Base-by-base conservation (phyloP, 2,797 vertebrate species). In the Cossypha niveicapilla region DNA sequence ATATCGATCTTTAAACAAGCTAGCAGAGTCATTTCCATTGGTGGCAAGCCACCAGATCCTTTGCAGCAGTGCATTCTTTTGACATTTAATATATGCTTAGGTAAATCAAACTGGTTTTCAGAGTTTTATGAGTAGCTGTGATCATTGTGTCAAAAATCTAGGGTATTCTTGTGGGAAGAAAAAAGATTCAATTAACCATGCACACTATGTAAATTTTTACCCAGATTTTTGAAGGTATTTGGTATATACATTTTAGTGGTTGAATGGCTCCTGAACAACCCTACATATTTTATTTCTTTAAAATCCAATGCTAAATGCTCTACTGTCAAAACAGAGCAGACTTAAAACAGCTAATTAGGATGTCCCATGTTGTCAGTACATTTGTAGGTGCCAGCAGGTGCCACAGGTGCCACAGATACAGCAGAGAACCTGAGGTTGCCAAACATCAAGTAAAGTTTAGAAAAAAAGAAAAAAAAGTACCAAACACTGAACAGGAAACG, bases 21-120 rank as follows among this genome's bases (percentile, higher is more conserved):
- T 37, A 37, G 35, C 95, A 84, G 93, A 95, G 89, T 96, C 91
- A 96, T 63, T 94, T 88, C 76, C 56, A 65, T 51, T 84, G 67
- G 70, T 65, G 50, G 93, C 83, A 92, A 90, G 39, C 85, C 50
- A 65, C 81, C 86, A 79, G 57, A 79, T 79, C n/a, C 76, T 81
- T 94, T 75, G 72, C 77, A 91, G 63, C 77, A 82, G 24, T 78
- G 45, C 68, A 77, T 80, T 72, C 67, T 88, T 84, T 62, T 72
- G 74, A 67, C 58, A 70, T 92, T 78, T 66, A 70, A 57, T 54
- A 24, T 51, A 71, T 75, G 77, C 71, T 83, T 79, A 68, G 78
- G 56, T 89, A 76, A 75, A 41, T 82, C 76, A 25, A 70, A 86
- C 19, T 30, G 56, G 78, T 65, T 74, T 78, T 65, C 27, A 72